phyloP scores from a whole-genome alignment of 2,797 vertebrate genomes.

The Urocyon cinereoargenteus region DNA sequence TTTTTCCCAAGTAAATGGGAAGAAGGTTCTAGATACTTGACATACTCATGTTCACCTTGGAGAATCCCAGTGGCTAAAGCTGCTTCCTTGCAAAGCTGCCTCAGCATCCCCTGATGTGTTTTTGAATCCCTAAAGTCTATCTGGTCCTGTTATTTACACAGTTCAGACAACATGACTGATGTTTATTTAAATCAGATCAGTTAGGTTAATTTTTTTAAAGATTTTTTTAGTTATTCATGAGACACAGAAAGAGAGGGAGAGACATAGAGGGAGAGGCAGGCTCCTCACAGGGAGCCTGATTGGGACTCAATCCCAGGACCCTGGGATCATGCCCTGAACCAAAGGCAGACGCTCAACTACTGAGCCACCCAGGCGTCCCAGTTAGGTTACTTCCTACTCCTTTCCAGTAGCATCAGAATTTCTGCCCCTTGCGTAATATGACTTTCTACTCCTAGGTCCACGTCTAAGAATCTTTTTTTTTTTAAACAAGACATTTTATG shows the following conservation, averaged over 20 bases:
- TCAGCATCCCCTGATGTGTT: neutral
- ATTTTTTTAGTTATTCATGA: no score
- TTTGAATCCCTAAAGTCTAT: conserved; percentile 34
- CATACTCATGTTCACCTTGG: neutral
- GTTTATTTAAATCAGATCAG: neutral
- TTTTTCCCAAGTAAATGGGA: neutral
- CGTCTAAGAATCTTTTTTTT: neutral
- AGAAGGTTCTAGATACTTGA: neutral
- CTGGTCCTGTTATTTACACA: conserved; percentile 26
- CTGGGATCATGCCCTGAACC: no score
- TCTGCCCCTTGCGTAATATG: neutral
- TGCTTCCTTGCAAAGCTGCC: neutral
- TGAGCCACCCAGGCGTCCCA: neutral
- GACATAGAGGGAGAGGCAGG: no score
- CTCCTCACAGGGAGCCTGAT: no score
- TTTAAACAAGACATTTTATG: neutral
- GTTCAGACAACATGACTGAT: neutral
- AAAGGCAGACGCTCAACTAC: no score
- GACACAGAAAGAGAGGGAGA: no score
- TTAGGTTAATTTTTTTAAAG: neutral
- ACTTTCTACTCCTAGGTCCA: neutral
- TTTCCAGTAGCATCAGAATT: conserved; percentile 1
- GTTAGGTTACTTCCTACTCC: conserved; percentile 37
- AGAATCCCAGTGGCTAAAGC: neutral
- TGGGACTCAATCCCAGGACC: no score